These are phyloP conservation scores for Drosophila chauvacae DNA, from an alignment of 1,140 invertebrate genomes.

Conservation along the genomic window DNA sequence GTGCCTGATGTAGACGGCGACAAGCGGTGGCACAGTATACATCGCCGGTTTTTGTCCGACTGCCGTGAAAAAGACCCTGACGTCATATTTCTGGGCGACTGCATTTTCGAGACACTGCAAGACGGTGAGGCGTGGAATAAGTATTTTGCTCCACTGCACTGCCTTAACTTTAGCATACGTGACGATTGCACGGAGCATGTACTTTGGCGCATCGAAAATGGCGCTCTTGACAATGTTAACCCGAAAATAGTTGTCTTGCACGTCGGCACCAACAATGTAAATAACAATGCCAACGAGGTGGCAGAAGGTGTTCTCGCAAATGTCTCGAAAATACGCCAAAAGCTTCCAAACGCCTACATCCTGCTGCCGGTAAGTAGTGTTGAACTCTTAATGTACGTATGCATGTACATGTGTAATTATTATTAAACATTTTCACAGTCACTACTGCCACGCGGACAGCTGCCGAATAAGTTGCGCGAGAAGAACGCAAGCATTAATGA, in stretches of 20 bases:
- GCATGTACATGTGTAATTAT: neutral
- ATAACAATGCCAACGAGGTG: slow-evolving; percentile 90
- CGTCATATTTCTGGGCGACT: slow-evolving; percentile 96
- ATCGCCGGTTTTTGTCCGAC: slow-evolving; percentile 92
- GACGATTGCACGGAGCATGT: slow-evolving; percentile 94
- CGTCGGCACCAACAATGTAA: slow-evolving; percentile 94
- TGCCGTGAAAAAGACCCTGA: slow-evolving; percentile 94
- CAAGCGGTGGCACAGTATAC: slow-evolving; percentile 85
- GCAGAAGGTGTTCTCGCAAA: slow-evolving; percentile 92
- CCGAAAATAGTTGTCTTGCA: slow-evolving; percentile 95
- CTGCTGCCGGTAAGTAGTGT: slow-evolving; percentile 92
- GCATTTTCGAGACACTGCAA: slow-evolving; percentile 91
- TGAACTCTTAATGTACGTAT: too few species aligned
- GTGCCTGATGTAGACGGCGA: slow-evolving; percentile 86
- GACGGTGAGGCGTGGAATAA: slow-evolving; percentile 93
- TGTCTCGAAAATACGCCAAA: slow-evolving; percentile 89
- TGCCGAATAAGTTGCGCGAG: slow-evolving; percentile 91
- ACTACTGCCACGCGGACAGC: slow-evolving; percentile 92
- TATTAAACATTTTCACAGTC: slow-evolving; percentile 86
- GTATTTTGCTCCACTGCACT: slow-evolving; percentile 94
- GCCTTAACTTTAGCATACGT: slow-evolving; percentile 95
- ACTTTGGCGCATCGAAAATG: slow-evolving; percentile 94
- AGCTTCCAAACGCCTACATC: slow-evolving; percentile 91
- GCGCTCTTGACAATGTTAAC: slow-evolving; percentile 93
- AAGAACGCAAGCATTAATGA: slow-evolving; percentile 91